phyloP scores from a whole-genome alignment of 1,140 invertebrate genomes.

The Campoletis sonorensis region DNA sequence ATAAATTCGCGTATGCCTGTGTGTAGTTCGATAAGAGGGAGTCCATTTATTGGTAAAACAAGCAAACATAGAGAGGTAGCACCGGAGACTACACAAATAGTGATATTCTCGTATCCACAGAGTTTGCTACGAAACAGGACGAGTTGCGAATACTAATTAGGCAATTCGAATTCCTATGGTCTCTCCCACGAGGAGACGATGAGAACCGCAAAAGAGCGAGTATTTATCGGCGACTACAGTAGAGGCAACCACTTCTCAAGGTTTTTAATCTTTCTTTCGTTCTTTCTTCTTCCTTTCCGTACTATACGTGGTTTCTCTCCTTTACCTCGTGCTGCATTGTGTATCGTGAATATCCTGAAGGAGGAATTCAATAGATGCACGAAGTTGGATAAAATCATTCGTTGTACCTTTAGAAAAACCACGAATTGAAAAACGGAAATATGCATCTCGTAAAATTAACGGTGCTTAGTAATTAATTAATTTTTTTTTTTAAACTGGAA shows the following conservation, averaged over 20 bases:
- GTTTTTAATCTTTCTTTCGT: conserved; percentile 1
- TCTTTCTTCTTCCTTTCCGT: background rate
- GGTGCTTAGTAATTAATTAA: background rate
- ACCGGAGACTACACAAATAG: background rate
- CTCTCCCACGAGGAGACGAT: conserved; percentile 13
- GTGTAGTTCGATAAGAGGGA: background rate
- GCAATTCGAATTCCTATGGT: conserved; percentile 19
- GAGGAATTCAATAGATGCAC: conserved; percentile 3
- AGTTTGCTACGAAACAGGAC: background rate
- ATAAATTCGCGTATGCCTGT: background rate
- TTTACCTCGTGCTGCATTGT: background rate
- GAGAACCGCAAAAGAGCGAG: conserved; percentile 7
- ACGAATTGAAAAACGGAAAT: background rate
- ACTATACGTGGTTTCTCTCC: background rate
- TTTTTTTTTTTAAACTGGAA: background rate
- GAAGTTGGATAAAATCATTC: background rate
- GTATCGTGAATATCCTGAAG: background rate
- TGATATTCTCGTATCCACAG: background rate
- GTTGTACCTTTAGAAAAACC: background rate
- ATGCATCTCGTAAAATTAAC: background rate
- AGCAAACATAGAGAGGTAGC: background rate
- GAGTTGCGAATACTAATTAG: conserved; percentile 13
- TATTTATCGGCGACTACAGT: conserved; percentile 14
- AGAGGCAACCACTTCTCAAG: background rate
- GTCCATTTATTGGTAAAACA: background rate